phyloP scores from a whole-genome alignment of 2,888 invertebrate genomes.

The Drosophila helvetica region DNA sequence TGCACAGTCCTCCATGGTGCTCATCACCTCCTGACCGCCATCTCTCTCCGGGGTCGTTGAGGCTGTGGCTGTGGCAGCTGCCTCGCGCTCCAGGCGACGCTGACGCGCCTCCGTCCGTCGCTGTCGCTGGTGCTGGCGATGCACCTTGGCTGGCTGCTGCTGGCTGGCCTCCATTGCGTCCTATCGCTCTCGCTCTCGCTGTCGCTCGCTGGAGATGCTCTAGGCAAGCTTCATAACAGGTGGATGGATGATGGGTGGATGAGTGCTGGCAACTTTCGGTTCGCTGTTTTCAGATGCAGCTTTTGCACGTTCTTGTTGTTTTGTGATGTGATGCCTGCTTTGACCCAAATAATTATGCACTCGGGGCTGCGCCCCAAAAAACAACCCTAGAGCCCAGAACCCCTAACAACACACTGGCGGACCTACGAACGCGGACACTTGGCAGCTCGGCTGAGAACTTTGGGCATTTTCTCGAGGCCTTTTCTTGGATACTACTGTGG shows the following conservation, averaged over 20 bases:
- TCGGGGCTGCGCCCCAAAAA: conserved; percentile 43
- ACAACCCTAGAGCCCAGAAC: conserved; percentile 29
- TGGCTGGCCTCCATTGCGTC: conserved; percentile 80
- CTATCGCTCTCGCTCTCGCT: neutral
- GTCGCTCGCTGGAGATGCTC: conserved; percentile 19
- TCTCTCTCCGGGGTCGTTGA: conserved; percentile 20
- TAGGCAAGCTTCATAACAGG: conserved; percentile 75
- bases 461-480: conserved; percentile 48
- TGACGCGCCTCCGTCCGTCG: conserved; percentile 81
- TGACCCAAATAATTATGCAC: conserved; percentile 72
- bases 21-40: conserved; percentile 45
- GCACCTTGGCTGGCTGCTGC: conserved; percentile 80
- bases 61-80: conserved; percentile 60
- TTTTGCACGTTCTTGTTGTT: conserved; percentile 35
- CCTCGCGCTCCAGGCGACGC: conserved; percentile 78
- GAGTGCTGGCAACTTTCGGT: conserved; percentile 19
- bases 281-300: conserved; percentile 57
- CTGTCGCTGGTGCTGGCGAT: conserved; percentile 83
- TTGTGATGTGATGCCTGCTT: conserved; percentile 31
- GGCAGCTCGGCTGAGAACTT: conserved; percentile 35
- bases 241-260: conserved; percentile 62
- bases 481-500: conserved; percentile 2
- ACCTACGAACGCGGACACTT: conserved; percentile 20
- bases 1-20: conserved; percentile 46
- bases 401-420: conserved; percentile 20